These are phyloP conservation scores for Scyliorhinus canicula DNA, from an alignment of 2,797 vertebrate genomes.

Conservation along the genomic window DNA sequence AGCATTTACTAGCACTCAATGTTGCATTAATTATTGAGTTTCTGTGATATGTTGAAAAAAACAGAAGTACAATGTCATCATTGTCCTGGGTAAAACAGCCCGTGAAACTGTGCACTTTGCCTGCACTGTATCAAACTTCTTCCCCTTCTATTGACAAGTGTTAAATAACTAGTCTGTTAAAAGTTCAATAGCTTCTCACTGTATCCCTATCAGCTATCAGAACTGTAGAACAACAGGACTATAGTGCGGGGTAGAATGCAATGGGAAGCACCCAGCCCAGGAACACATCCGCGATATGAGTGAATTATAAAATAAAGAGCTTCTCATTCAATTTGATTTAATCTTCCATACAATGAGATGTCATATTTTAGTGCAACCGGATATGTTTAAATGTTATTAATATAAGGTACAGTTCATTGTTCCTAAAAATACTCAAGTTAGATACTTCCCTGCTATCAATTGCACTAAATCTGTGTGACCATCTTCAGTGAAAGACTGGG, in stretches of 20 bases:
- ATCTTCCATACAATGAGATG: constrained; percentile 36
- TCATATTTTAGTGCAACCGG: constrained; percentile 38
- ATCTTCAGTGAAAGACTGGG: neutral
- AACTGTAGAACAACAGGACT: constrained; percentile 31
- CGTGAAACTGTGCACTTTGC: constrained; percentile 29
- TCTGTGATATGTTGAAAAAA: constrained; percentile 33
- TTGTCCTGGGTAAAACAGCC: constrained; percentile 20
- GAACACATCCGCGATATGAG: constrained; percentile 33
- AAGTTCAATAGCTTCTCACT: constrained; percentile 38
- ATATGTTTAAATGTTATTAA: constrained; percentile 34
- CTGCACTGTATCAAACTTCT: constrained; percentile 34
- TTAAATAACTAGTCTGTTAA: constrained; percentile 37
- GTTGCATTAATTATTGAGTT: constrained; percentile 37
- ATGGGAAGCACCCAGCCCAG: constrained; percentile 34
- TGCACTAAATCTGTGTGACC: neutral
- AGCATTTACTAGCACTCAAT: constrained; percentile 14
- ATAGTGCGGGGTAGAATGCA: constrained; percentile 24
- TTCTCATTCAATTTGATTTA: constrained; percentile 35
- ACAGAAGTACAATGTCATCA: constrained; percentile 25
- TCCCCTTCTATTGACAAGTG: constrained; percentile 38
- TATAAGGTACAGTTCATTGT: constrained; percentile 23
- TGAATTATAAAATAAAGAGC: constrained; percentile 36
- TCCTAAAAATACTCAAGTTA: constrained; percentile 18
- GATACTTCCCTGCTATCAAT: constrained; percentile 17
- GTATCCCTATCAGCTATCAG: constrained; percentile 36